Evolutionary conservation across 2,888 invertebrate species (phyloP).

Genomic region (Cremastinae sp.): DNA sequence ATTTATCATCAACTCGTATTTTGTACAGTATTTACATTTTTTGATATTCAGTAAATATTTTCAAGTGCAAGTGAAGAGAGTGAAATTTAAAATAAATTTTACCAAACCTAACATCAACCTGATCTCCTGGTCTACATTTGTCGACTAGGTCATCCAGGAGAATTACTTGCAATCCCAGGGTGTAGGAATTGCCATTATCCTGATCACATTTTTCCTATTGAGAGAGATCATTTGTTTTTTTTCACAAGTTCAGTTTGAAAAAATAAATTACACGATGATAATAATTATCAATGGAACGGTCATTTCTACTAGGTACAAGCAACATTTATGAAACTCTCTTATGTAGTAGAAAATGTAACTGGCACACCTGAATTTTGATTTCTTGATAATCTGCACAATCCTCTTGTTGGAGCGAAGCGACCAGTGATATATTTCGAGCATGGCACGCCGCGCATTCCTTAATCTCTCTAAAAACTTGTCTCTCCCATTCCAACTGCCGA

Average conservation of each 20-base stretch:
- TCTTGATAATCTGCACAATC: constrained; percentile 92
- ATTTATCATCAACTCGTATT: too few species aligned
- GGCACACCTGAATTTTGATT: constrained; percentile 88
- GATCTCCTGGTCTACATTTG: constrained; percentile 93
- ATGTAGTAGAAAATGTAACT: too few species aligned
- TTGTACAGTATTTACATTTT: too few species aligned
- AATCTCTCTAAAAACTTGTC: constrained; percentile 69
- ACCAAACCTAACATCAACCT: constrained; percentile 89
- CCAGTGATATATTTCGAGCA: constrained; percentile 74
- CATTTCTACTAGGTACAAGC: too few species aligned
- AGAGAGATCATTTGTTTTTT: too few species aligned
- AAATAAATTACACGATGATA: too few species aligned
- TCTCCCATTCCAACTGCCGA: constrained; percentile 77
- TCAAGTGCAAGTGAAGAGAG: constrained; percentile 46
- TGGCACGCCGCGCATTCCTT: constrained; percentile 74
- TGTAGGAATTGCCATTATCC: constrained; percentile 75
- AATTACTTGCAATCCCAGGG: constrained; percentile 71
- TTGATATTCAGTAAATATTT: constrained; percentile 14
- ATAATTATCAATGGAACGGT: too few species aligned
- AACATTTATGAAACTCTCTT: too few species aligned
- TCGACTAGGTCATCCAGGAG: constrained; percentile 90
- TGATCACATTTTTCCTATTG: constrained; percentile 88
- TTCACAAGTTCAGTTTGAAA: too few species aligned
- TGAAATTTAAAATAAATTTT: constrained; percentile 3
- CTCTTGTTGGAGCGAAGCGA: constrained; percentile 83